Evolutionary conservation across 2,888 invertebrate genomes (phyloP), one percentile per base, ranked within the genome.

Genomic region (Limnephilus rhombicus): DNA sequence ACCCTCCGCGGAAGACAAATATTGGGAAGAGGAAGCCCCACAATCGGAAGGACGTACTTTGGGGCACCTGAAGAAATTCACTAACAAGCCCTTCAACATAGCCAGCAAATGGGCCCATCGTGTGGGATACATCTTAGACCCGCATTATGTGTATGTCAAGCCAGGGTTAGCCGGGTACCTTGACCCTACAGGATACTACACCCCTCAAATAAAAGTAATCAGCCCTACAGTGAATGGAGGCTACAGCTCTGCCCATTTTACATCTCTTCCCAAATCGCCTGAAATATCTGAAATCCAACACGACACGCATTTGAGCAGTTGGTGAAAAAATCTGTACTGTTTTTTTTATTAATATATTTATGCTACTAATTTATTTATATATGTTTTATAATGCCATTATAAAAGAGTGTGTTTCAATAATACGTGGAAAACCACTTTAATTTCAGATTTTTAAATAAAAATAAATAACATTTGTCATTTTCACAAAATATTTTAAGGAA

Each of bases 31-130:
- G 15, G 86, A 37, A 18, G 29, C 31, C 12, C 45, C 29, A 4
- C 24, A 31, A 31, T 49, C 82, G 1, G 92, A 93, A 89, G 92
- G 92, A 13, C 88, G 93, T 41, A 93, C 92, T 1, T 90, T 93
- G 9, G 89, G 80, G 4, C 90, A 89, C 11, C 53, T 93, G 15
- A 68, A n/a, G 29, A 83, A 89, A 24, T n/a, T 93, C 9, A 80
- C 81, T n/a, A 92, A 90, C 11, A 92, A 89, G 82, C 93, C 93
- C 31, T 82, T 85, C 31, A 82, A 88, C 34, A 80, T 91, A 5
- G 91, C 88, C 7, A 93, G 93, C 85, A 92, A 90, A 29, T 91
- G 91, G 83, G 91, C 90, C 37, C 93, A 93, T 88, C 85, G 68
- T 7, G 34, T 93, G 37, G 93, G 93, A 0, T 91, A 92, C 24